Conservation (phyloP, 2,113 vertebrate genomes). For the Gymnocephalus cernua region DNA sequence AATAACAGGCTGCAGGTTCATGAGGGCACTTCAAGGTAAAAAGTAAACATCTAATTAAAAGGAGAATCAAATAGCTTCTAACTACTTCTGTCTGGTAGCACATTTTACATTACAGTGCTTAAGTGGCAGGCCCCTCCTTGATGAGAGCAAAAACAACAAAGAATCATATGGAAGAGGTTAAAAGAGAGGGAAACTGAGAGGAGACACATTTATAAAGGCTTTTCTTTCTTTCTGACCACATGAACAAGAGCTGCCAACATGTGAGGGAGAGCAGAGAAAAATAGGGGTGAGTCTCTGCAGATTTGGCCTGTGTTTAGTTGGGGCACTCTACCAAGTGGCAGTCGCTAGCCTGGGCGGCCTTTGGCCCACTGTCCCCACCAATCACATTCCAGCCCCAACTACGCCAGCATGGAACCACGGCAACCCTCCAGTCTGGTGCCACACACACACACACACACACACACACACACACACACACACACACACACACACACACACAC, state of each 20-base stretch:
- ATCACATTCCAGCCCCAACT: conserved; percentile 70
- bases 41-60: conserved; percentile 70
- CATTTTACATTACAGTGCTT: conserved; percentile 39
- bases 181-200: conserved; percentile 28
- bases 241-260: conserved; percentile 36
- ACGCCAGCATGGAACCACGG: conserved; percentile 69
- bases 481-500: conserved; percentile 1
- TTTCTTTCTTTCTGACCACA: conserved; percentile 39
- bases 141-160: conserved; percentile 31
- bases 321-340: conserved; percentile 77
- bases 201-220: conserved; percentile 11
- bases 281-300: conserved; percentile 62
- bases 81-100: conserved; percentile 32
- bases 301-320: conserved; percentile 73
- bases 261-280: conserved; percentile 32
- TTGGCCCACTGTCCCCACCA: conserved; percentile 77
- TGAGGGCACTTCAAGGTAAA: conserved; percentile 66
- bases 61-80: conserved; percentile 49
- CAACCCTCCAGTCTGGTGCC: conserved; percentile 70
- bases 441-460: conserved; percentile 46
- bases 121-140: conserved; percentile 37
- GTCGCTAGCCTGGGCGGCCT: conserved; percentile 72
- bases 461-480: conserved; percentile 38
- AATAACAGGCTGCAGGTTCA: conserved; percentile 57
- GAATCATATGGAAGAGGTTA: conserved; percentile 13